phyloP scores from a whole-genome alignment of 2,113 vertebrate species.

The Scolopax mira region DNA sequence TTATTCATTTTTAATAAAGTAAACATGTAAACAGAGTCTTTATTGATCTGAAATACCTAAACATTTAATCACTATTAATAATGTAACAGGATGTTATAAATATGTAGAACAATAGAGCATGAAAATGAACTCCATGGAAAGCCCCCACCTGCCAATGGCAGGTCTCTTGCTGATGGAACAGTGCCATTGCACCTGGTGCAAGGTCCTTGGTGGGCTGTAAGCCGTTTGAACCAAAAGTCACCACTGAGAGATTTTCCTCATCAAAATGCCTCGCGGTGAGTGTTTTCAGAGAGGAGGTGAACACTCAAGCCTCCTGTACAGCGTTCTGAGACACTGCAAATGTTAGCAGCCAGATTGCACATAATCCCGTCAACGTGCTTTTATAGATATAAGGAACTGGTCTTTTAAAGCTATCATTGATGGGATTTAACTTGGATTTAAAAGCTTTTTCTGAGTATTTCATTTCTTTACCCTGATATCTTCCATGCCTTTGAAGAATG shows the following conservation, averaged over 20 bases:
- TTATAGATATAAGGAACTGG: slow-evolving; percentile 47
- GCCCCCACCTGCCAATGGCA: background rate
- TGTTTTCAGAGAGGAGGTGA: background rate
- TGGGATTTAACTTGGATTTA: slow-evolving; percentile 51
- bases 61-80: slow-evolving; percentile 77
- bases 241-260: background rate
- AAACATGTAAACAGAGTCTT: slow-evolving; percentile 72
- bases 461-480: background rate
- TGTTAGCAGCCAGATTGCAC: slow-evolving; percentile 46
- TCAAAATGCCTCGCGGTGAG: background rate
- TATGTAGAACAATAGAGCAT: slow-evolving; percentile 57
- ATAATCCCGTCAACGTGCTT: slow-evolving; percentile 29
- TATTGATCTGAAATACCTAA: slow-evolving; percentile 74
- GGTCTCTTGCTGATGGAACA: slow-evolving; percentile 9
- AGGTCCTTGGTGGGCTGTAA: background rate
- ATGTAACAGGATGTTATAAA: slow-evolving; percentile 71
- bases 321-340: slow-evolving; percentile 14
- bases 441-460: slow-evolving; percentile 37
- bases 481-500: background rate
- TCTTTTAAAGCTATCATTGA: slow-evolving; percentile 49
- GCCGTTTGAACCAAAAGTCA: background rate
- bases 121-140: slow-evolving; percentile 32
- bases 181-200: background rate
- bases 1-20: slow-evolving; percentile 71
- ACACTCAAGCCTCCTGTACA: background rate